Percentiles rank a stretch among this genome's conserved stretches.
Evolutionary conservation across 2,113 vertebrate species (phyloP).

Genomic region (Balaeniceps rex): DNA sequence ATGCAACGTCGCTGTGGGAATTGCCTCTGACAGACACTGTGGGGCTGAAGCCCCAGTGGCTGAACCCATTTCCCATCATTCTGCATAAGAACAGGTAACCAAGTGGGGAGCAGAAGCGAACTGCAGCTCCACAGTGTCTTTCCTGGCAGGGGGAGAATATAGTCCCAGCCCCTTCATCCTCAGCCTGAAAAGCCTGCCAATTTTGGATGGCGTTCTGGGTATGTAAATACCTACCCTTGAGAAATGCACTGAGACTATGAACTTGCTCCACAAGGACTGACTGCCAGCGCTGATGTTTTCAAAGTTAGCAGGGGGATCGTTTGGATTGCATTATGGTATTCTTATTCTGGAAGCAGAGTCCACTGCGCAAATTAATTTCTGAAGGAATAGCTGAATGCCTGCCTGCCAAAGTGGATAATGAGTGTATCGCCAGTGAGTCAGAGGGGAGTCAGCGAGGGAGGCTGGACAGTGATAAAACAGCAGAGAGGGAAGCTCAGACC

Average conservation of each 20-base stretch:
- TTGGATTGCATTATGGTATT: not conserved
- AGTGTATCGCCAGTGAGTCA: not conserved
- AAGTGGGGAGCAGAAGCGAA: not conserved
- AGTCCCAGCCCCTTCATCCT: not conserved
- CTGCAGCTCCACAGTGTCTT: not conserved
- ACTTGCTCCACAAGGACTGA: not conserved
- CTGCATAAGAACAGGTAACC: not conserved
- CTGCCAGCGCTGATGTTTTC: not conserved
- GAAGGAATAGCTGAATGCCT: not conserved
- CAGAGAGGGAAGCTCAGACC: not conserved
- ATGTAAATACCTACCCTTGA: not conserved
- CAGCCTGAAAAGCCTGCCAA: not conserved
- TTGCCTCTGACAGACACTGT: not conserved
- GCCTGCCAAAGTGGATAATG: not conserved
- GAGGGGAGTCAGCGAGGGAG: not conserved
- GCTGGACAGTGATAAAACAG: not conserved
- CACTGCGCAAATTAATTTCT: conserved; percentile 20
- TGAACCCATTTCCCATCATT: not conserved
- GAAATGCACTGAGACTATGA: not conserved
- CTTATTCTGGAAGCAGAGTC: not conserved
- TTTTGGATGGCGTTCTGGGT: not conserved
- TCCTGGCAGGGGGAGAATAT: not conserved
- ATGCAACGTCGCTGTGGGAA: rapidly evolving
- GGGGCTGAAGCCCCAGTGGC: not conserved
- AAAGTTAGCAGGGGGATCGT: not conserved